Conservation (phyloP, 2,888 invertebrate genomes). For the Rhabditoides inermis region DNA sequence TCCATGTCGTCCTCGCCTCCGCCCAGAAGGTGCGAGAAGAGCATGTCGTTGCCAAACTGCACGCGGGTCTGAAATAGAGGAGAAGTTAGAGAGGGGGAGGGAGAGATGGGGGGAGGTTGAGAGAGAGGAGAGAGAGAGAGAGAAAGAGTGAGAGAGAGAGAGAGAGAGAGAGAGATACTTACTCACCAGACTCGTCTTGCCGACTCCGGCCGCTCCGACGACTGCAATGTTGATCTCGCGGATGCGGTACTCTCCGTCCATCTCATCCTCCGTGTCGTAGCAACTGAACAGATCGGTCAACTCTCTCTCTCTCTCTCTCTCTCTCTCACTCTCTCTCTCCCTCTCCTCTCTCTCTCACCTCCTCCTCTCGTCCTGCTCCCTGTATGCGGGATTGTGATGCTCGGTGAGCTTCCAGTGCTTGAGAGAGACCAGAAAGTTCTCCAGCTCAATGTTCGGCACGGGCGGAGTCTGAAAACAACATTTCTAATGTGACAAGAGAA, state of each 20-base stretch:
- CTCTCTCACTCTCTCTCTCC: not conserved
- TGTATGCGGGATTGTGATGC: constrained; percentile 3
- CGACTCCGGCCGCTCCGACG: constrained; percentile 23
- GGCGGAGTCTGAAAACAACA: constrained; percentile 10
- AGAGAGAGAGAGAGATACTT: too few relatives aligned
- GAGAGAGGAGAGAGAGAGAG: too few relatives aligned
- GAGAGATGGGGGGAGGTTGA: too few relatives aligned
- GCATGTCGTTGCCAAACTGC: constrained; percentile 21
- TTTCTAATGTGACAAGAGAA: too few relatives aligned
- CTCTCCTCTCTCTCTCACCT: not conserved
- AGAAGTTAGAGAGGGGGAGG: too few relatives aligned
- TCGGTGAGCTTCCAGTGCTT: constrained; percentile 13
- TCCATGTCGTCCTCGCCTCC: constrained; percentile 10
- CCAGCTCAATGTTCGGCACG: constrained; percentile 22
- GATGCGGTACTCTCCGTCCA: constrained; percentile 7
- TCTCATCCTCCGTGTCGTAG: not conserved
- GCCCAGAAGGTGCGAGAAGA: constrained; percentile 20
- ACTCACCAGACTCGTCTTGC: constrained; percentile 24
- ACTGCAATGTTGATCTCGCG: constrained; percentile 27
- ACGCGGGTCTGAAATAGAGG: constrained; percentile 11
- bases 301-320: not conserved
- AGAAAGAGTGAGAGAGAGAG: too few relatives aligned
- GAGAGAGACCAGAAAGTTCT: constrained; percentile 17
- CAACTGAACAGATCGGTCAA: not conserved
- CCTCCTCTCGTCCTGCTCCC: too few relatives aligned